Evolutionary conservation across 2,797 vertebrate genomes (phyloP).

Genomic region (Cossypha heuglini): DNA sequence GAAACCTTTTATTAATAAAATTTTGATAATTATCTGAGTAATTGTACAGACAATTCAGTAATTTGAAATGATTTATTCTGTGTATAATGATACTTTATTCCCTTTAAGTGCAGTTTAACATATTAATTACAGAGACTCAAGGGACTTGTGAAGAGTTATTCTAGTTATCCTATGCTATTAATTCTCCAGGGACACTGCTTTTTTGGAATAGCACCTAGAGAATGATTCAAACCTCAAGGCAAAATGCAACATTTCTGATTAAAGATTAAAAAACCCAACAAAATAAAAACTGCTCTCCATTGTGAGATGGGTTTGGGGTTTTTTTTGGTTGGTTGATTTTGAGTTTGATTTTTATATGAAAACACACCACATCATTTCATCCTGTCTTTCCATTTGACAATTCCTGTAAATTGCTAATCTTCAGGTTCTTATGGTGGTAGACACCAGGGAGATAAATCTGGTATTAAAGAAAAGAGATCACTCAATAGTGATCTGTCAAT

Average conservation of each 20-base stretch:
- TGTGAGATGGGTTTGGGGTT: not conserved
- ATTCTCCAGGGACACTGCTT: slow-evolving; percentile 60
- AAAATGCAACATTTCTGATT: not conserved
- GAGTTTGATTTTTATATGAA: not conserved
- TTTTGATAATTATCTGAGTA: slow-evolving; percentile 74
- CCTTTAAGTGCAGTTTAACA: slow-evolving; percentile 69
- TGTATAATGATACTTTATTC: slow-evolving; percentile 72
- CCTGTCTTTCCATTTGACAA: not conserved
- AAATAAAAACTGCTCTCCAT: fast-evolving
- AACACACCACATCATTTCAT: not conserved
- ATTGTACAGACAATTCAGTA: slow-evolving; percentile 73
- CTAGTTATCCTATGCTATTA: slow-evolving; percentile 60
- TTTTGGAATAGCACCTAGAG: slow-evolving; percentile 44
- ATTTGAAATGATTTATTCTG: slow-evolving; percentile 71
- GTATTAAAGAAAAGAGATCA: not conserved
- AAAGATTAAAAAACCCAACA: not conserved
- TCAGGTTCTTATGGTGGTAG: not conserved
- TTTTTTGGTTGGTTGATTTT: not conserved
- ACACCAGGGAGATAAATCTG: not conserved
- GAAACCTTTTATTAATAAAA: slow-evolving; percentile 72
- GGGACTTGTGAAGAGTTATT: slow-evolving; percentile 65
- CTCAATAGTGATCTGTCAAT: not conserved
- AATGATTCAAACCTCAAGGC: not conserved
- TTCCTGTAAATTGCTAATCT: not conserved
- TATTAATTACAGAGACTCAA: slow-evolving; percentile 70